Conservation (phyloP, 1,140 invertebrate species). For the Micrasema minimum region DNA sequence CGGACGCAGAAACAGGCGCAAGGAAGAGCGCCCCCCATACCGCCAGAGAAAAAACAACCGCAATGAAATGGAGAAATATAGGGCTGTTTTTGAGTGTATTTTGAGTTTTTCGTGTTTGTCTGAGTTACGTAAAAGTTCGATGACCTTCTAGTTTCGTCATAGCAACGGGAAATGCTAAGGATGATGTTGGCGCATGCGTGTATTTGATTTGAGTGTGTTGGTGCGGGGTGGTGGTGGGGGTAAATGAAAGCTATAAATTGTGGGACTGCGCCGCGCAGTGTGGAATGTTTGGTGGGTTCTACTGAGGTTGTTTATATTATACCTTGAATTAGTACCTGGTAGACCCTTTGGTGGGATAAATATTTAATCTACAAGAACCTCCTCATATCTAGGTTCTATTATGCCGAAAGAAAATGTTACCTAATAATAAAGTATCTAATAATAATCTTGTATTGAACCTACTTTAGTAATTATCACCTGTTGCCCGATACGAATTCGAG, state of each 20-base stretch:
- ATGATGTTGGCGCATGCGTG: conserved; percentile 37
- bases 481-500: too few species aligned
- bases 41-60: too few species aligned
- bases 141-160: conserved; percentile 53
- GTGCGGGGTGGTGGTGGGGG: conserved; percentile 9
- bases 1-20: conserved; percentile 22
- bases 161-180: conserved; percentile 45
- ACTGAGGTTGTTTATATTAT: conserved; percentile 34
- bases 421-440: too few species aligned
- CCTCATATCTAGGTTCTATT: too few species aligned
- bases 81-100: background rate
- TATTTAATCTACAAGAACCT: too few species aligned
- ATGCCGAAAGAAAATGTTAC: too few species aligned
- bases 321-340: too few species aligned
- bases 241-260: conserved; percentile 52
- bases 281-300: conserved; percentile 35
- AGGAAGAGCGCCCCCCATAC: too few species aligned
- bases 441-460: too few species aligned
- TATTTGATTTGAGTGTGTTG: conserved; percentile 15
- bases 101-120: conserved; percentile 27
- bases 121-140: conserved; percentile 38
- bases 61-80: too few species aligned
- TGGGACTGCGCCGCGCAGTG: conserved; percentile 41
- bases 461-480: too few species aligned
- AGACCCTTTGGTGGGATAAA: too few species aligned